A percentile compares a stretch with the other conserved stretches of the same genome.
These are phyloP conservation scores for Perodicticus potto DNA, from an alignment of 2,797 vertebrate species.

Conservation along the genomic window DNA sequence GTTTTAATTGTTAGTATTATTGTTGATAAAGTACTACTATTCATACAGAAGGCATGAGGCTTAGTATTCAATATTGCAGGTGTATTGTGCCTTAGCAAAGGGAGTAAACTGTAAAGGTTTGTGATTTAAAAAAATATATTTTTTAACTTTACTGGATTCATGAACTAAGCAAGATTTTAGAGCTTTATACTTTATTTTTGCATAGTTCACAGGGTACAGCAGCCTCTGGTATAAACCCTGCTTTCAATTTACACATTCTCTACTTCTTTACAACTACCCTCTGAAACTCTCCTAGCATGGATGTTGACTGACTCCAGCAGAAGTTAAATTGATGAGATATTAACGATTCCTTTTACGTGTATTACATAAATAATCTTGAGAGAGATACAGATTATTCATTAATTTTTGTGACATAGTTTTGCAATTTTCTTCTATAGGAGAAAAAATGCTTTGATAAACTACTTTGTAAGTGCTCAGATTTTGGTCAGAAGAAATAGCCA, in stretches of 20 bases:
- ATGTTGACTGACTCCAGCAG: background rate
- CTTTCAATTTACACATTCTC: background rate
- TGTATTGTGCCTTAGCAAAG: background rate
- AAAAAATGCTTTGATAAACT: background rate
- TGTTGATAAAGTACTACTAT: background rate
- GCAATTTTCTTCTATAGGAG: background rate
- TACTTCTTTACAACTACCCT: background rate
- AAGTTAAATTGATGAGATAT: background rate
- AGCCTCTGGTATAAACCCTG: background rate
- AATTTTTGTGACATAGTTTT: background rate
- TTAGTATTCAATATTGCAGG: background rate
- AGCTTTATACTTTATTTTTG: background rate
- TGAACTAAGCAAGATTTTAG: background rate
- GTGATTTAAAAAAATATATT: background rate
- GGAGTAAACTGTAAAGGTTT: background rate
- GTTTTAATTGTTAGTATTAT: background rate
- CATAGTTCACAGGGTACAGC: background rate
- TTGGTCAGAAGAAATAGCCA: background rate
- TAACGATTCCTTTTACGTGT: background rate
- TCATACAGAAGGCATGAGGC: background rate
- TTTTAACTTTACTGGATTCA: background rate
- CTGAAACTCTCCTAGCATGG: background rate
- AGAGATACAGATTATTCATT: background rate
- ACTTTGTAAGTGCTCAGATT: background rate
- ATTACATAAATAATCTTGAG: background rate